Percentiles rank a stretch among this genome's conserved stretches.
phyloP scores from a whole-genome alignment of 2,797 vertebrate species.

The Amniataba percoides region DNA sequence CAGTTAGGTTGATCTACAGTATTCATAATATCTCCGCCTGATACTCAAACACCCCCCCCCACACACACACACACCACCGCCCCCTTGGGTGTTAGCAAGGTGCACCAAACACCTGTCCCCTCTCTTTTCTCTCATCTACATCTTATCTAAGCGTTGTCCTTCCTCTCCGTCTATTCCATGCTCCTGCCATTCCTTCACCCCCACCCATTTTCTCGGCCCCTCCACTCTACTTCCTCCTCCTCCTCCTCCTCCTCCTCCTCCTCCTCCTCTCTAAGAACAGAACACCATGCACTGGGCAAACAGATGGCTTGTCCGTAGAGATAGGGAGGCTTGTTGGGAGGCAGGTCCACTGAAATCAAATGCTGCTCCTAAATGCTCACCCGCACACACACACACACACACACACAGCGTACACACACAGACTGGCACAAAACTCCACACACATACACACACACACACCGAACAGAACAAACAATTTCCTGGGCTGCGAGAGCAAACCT shows the following conservation, averaged over 20 bases:
- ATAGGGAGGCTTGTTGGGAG: conserved; percentile 85
- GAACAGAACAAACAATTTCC: conserved; percentile 85
- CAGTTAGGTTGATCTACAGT: conserved; percentile 61
- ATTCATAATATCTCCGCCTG: conserved; percentile 54
- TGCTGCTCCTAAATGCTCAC: conserved; percentile 80
- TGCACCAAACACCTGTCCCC: conserved; percentile 44
- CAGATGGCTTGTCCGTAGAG: conserved; percentile 88
- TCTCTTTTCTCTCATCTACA: conserved; percentile 37
- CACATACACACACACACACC: conserved; percentile 40
- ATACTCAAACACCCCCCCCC: conserved; percentile 38
- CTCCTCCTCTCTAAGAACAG: conserved; percentile 78
- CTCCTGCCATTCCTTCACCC: conserved; percentile 63
- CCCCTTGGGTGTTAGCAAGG: conserved; percentile 42
- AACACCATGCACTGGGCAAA: conserved; percentile 85
- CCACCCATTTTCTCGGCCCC: conserved; percentile 51
- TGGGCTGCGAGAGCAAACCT: conserved; percentile 77
- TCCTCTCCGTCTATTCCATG: conserved; percentile 49
- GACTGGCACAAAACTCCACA: conserved; percentile 57
- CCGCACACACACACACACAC: too few species aligned
- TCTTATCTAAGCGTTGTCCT: conserved; percentile 44
- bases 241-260: conserved; percentile 46
- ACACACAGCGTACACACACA: conserved; percentile 42
- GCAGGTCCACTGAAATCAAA: conserved; percentile 86
- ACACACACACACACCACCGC: too few species aligned
- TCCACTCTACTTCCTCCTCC: conserved; percentile 15